A percentile compares a stretch with the other conserved stretches of the same genome.
phyloP scores from a whole-genome alignment of 53 echinoderm and acorn worm species.

The Mesocentrotus franciscanus region DNA sequence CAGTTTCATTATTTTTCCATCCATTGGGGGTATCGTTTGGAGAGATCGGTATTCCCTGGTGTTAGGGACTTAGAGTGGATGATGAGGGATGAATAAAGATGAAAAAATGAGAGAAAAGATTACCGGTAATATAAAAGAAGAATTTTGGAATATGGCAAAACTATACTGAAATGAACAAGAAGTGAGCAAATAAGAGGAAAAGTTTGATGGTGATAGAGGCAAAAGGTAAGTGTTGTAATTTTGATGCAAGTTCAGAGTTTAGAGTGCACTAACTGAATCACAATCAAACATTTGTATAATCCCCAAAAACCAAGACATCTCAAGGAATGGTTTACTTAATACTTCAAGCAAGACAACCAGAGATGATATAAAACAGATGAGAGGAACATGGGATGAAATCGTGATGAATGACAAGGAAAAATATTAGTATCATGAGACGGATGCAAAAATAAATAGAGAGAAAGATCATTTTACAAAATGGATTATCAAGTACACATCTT shows the following conservation, averaged over 20 bases:
- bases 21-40: conserved; percentile 33
- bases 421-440: not conserved
- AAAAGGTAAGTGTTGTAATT: too few species aligned
- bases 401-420: not conserved
- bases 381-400: not conserved
- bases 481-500: conserved; percentile 2
- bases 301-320: not conserved
- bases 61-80: not conserved
- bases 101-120: not conserved
- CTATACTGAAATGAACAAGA: too few species aligned
- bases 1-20: conserved; percentile 19
- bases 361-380: not conserved
- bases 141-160: not conserved
- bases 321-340: not conserved
- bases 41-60: not conserved
- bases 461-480: not conserved
- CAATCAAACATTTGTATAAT: too few species aligned
- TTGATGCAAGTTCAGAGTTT: too few species aligned
- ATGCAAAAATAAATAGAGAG: not conserved
- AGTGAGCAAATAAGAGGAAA: too few species aligned
- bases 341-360: not conserved
- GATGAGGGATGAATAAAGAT: conserved; percentile 4
- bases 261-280: too few species aligned
- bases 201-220: too few species aligned
- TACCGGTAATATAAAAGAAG: not conserved